These are phyloP conservation scores for Epinephelus moara DNA, from an alignment of 2,113 vertebrate species.

Conservation along the genomic window DNA sequence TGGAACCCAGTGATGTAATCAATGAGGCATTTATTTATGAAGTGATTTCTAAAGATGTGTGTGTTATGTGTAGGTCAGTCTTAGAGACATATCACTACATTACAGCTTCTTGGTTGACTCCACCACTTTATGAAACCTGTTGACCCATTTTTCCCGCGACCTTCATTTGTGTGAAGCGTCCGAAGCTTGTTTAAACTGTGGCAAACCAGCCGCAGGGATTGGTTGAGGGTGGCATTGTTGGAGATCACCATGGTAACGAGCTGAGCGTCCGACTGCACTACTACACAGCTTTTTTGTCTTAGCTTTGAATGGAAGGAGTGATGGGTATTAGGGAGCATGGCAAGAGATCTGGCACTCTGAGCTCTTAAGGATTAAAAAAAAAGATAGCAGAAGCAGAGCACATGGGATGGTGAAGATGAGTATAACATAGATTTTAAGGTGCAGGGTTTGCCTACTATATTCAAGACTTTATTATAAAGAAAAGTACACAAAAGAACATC, in stretches of 20 bases:
- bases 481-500: background rate
- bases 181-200: conserved; percentile 66
- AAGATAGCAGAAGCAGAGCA: background rate
- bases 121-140: conserved; percentile 49
- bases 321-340: conserved; percentile 66
- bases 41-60: background rate
- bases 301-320: conserved; percentile 73
- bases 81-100: background rate
- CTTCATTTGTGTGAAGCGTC: conserved; percentile 71
- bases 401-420: background rate
- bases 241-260: conserved; percentile 77
- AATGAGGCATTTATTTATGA: background rate
- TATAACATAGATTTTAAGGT: background rate
- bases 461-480: background rate
- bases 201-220: conserved; percentile 50
- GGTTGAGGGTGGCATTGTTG: conserved; percentile 76
- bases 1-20: background rate
- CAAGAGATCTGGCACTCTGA: conserved; percentile 50
- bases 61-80: background rate
- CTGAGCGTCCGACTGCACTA: conserved; percentile 72
- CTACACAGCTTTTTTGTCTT: conserved; percentile 73
- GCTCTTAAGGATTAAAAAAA: conserved; percentile 34
- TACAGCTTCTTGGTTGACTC: conserved; percentile 23
- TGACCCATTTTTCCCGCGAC: conserved; percentile 78
- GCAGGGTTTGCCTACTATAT: background rate